Base-by-base conservation (phyloP, 2,797 vertebrate species). In the Sciurus vulgaris region DNA sequence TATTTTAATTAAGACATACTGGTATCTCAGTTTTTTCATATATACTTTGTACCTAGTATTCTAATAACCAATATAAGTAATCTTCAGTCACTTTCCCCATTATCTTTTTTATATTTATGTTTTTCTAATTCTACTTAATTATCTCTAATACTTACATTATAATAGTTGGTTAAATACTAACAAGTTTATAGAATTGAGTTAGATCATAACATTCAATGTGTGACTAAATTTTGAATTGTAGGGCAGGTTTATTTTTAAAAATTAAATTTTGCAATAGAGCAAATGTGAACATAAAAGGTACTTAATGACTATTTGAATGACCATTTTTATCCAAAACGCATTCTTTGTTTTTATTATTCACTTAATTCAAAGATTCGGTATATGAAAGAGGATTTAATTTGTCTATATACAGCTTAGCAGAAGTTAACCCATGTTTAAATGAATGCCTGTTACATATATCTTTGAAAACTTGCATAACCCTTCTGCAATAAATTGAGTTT, bases 401-500 rank as follows among this genome's bases (percentile, higher is more conserved):
- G 63, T 70, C 74, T 38, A 7, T 92, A 47, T 22, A 35, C 41
- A 93, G 14, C 33, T 93, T 38, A 89, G 86, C 51, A 74, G 38
- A 86, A 89, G 28, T 94, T 96, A 92, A 18, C 22, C 12, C 20
- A 3, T 76, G 33, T 94, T 81, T 95, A 92, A 94, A 85, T 89
- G 28, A 96, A 87, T 77, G 47, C 17, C 54, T 86, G 0, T 87
- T 78, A 28, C 54, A 26, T 30, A 38, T 67, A 33, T 77, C 51
- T 86, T 87, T 86, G 84, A 82, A 85, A 86, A 86, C 38, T 95
- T 91, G 7, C 11, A 6, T 93, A 83, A 94, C 69, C 18, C 22
- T 91, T 28, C 54, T 67, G 94, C 67, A 95, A 6, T 86, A 96
- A 96, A 95, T 93, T 92, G 56, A 94, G 20, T 26, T 95, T 87